Percentiles rank a stretch among this genome's conserved stretches.
Evolutionary conservation across 2,888 invertebrate species (phyloP).

Genomic region (Heliothis peltigera): DNA sequence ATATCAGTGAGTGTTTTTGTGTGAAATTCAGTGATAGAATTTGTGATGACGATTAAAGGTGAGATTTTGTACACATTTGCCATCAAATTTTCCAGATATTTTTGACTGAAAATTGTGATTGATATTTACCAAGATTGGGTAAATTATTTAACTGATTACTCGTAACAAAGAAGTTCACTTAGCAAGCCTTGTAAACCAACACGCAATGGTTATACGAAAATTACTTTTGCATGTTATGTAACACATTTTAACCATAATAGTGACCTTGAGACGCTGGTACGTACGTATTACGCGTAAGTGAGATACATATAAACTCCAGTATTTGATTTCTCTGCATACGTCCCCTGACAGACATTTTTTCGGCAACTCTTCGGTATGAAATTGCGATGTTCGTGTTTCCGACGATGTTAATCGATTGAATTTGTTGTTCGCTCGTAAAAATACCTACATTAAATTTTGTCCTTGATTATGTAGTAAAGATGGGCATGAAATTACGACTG

Average conservation of each 20-base stretch:
- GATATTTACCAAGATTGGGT: slow-evolving; percentile 7
- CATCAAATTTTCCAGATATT: not conserved
- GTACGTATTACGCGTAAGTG: slow-evolving; percentile 30
- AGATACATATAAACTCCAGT: slow-evolving; percentile 45
- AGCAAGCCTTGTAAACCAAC: slow-evolving; percentile 29
- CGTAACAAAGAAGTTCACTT: slow-evolving; percentile 24
- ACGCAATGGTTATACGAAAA: slow-evolving; percentile 36
- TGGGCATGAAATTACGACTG: slow-evolving; percentile 15
- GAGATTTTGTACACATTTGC: slow-evolving; percentile 56
- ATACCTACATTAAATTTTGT: slow-evolving; percentile 38
- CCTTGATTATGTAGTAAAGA: slow-evolving; percentile 28
- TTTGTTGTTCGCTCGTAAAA: slow-evolving; percentile 52
- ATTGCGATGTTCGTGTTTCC: slow-evolving; percentile 43
- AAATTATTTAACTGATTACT: slow-evolving; percentile 1
- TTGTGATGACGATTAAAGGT: slow-evolving; percentile 84
- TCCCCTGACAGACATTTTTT: slow-evolving; percentile 44
- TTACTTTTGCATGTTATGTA: slow-evolving; percentile 65
- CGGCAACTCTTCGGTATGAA: slow-evolving; percentile 27
- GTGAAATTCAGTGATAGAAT: slow-evolving; percentile 54
- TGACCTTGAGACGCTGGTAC: slow-evolving; percentile 65
- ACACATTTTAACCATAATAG: slow-evolving; percentile 64
- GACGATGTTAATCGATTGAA: slow-evolving; percentile 37
- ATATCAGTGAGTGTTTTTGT: slow-evolving; percentile 57
- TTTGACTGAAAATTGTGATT: not conserved
- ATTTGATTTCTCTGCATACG: slow-evolving; percentile 60